Base-by-base conservation (phyloP, 2,797 vertebrate genomes). In the Thaleichthys pacificus region DNA sequence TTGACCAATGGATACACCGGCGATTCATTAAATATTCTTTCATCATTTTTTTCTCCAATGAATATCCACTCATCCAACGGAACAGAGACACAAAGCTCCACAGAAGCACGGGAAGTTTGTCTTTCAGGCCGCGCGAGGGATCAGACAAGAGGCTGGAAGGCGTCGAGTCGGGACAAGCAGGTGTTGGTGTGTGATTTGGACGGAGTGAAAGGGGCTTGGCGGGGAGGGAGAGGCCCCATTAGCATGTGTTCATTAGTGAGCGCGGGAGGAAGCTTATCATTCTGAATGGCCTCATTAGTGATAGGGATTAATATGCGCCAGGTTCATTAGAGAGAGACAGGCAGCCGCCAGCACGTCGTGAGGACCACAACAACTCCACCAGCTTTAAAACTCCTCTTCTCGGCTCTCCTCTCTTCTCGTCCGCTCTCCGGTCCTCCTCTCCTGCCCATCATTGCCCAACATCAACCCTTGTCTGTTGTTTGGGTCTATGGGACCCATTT, bases 261-360 rank as follows among this genome's bases (percentile, higher is more conserved):
- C 87, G 77, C 80, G 76, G 42, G 82, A 79, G 86, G 84, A 89
- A 89, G 88, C 89, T 90, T 89, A 90, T 90, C 88, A 81, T 82
- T 89, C 70, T 82, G 89, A 91, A 90, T 86, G 81, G 89, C 86
- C 90, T 92, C 91, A 90, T 92, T 91, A 91, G 88, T 78, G 83
- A 86, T 83, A 56, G 77, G 86, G 84, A 91, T 91, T 91, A 91
- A 91, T 90, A 87, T 85, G 87, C 73, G 38, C 80, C 86, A 82
- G 85, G 84, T 89, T 91, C 89, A 91, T 91, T 91, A 90, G 84
- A 87, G 86, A 86, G 87, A 83, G 86, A 83, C 82, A 74, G 81
- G 79, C 30, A 74, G 82, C 77, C 77, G 82, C 77, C 77, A 81
- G 73, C 63, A 80, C 78, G 84, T 80, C 82, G 80, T 77, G 86